A percentile compares a stretch with the other conserved stretches of the same genome.
Conservation (phyloP, 2,888 invertebrate genomes). For the Yponomeuta plumbellus region DNA sequence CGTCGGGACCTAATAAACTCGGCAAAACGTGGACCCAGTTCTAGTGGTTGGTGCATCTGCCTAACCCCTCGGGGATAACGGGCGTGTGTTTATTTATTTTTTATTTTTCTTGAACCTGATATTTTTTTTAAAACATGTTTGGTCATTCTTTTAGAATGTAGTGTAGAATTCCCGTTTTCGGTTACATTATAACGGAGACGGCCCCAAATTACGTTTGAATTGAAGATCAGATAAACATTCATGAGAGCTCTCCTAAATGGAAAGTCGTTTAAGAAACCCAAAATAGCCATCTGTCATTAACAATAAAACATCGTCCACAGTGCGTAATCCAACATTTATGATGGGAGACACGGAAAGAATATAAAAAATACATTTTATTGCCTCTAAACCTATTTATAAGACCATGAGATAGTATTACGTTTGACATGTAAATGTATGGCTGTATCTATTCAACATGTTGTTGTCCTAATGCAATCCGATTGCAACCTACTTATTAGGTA, state of each 20-base stretch:
- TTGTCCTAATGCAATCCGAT: background rate
- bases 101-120: no score
- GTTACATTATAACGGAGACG: background rate
- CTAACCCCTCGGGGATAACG: no score
- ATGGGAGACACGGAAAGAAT: background rate
- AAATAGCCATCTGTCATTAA: conserved; percentile 8
- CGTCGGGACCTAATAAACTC: no score
- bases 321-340: conserved; percentile 10
- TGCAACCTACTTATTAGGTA: no score
- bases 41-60: no score
- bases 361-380: conserved; percentile 6
- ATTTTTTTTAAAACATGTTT: no score
- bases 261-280: background rate
- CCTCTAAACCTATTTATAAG: conserved; percentile 8
- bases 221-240: background rate
- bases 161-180: no score
- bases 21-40: no score
- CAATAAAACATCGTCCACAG: background rate
- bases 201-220: background rate
- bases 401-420: conserved; percentile 3
- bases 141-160: no score
- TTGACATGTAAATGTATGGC: background rate
- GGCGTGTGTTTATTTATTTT: no score
- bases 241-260: background rate
- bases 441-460: background rate